Percentiles rank a stretch among this genome's conserved stretches.
Evolutionary conservation across 2,797 vertebrate species (phyloP).

Genomic region (Streptopelia turtur): DNA sequence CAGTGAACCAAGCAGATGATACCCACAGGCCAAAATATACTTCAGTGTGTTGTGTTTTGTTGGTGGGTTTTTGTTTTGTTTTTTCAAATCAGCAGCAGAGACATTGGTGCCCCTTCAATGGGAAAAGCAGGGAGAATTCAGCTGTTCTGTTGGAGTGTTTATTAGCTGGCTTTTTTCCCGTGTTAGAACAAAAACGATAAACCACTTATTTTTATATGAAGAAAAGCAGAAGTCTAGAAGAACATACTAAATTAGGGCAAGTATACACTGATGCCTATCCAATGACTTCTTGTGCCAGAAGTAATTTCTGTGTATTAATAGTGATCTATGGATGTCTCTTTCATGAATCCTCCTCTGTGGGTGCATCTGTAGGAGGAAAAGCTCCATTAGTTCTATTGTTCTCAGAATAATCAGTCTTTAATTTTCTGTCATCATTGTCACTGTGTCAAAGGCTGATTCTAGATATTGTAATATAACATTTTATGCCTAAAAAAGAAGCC

Average conservation of each 20-base stretch:
- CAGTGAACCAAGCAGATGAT: neutral
- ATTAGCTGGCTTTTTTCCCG: neutral
- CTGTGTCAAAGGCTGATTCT: neutral
- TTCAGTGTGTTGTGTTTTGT: neutral
- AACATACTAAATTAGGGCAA: neutral
- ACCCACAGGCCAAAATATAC: neutral
- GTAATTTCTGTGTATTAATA: neutral
- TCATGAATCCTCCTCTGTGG: neutral
- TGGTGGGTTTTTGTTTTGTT: neutral
- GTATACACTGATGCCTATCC: neutral
- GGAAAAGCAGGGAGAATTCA: neutral
- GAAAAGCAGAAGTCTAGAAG: neutral
- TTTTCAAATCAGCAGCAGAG: neutral
- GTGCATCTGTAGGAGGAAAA: neutral
- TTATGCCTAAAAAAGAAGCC: neutral
- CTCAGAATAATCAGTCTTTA: neutral
- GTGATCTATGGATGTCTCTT: slow-evolving; percentile 1
- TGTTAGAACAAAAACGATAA: neutral
- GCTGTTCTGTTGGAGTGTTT: neutral
- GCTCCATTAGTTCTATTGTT: neutral
- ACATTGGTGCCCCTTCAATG: neutral
- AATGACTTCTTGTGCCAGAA: neutral
- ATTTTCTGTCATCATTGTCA: neutral
- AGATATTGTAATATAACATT: neutral
- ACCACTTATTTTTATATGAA: neutral